Percentiles rank a stretch among this genome's conserved stretches.
These are phyloP conservation scores for Bicyclus anynana DNA, from an alignment of 1,140 invertebrate species.

Conservation along the genomic window DNA sequence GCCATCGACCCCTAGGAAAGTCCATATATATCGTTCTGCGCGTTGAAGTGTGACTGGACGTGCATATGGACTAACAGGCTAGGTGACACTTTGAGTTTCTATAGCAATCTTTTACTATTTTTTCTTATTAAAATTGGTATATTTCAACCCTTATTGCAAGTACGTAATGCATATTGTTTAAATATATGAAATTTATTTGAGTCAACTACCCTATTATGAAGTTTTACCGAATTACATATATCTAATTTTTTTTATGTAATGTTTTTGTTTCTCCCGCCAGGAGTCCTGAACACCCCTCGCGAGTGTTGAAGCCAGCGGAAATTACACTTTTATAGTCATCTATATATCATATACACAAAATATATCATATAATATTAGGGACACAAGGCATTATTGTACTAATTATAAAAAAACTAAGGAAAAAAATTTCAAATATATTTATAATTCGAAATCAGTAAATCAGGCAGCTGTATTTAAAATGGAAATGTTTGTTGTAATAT, in stretches of 20 bases:
- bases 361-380: neutral
- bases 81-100: too few species aligned
- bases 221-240: neutral
- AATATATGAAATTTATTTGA: too few species aligned
- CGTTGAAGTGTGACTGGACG: too few species aligned
- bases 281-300: slow-evolving; percentile 48
- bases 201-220: too few species aligned
- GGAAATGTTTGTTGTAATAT: too few species aligned
- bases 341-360: neutral
- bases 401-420: neutral
- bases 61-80: too few species aligned
- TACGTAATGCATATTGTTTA: too few species aligned
- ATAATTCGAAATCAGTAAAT: neutral
- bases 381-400: neutral
- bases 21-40: too few species aligned
- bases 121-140: too few species aligned
- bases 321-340: slow-evolving; percentile 48
- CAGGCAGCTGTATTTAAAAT: neutral
- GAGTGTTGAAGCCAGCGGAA: slow-evolving; percentile 41
- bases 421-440: neutral
- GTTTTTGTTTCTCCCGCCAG: slow-evolving; percentile 32
- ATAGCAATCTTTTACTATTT: too few species aligned
- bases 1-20: too few species aligned
- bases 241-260: neutral
- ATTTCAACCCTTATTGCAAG: too few species aligned